Evolutionary conservation across 1,140 invertebrate genomes (phyloP), one percentile per base, ranked within the genome.

Genomic region (Manduca sexta): DNA sequence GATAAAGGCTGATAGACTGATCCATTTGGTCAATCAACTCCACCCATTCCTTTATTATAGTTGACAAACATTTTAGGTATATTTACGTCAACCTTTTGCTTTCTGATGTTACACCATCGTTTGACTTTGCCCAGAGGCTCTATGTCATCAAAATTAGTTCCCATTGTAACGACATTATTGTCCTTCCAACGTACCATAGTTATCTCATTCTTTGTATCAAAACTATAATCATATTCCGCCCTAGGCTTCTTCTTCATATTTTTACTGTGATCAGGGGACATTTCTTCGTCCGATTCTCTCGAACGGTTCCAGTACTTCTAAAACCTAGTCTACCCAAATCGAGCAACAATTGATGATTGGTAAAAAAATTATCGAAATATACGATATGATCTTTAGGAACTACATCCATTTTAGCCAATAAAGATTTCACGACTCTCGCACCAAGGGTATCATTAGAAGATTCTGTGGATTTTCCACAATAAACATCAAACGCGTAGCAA

Each of bases 31-130:
- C 74, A 34, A 72, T 75, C 74, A 34, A 72, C 64, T 39, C 62
- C 68, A 35, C 72, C 70, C 72, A 75, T 75, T 43, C 63, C 49
- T 59, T 68, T 74, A 48, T 75, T 75, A 52, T 72, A 74, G 49
- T 49, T 64, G 33, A 52, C 44, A 52, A 73, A 66, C 29, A 65
- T 18, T 38, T 52, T 45, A 38, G 73, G 69, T 49, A 64, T 68
- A 52, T 63, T 50, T 34, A 69, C 61, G 56, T 64, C 54, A 49
- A 68, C 57, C 35, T 69, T 64, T 57, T 72, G 45, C 53, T 63
- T 71, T 48, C 55, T 60, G 43, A 47, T 47, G 50, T 31, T 45
- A 49, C 58, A 64, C 56, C 60, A 76, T 45, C 70, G 35, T 58
- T 63, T 64, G 35, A 64, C 56, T 61, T 64, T 67, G 37, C 57